These are phyloP conservation scores for Galeruca laticollis DNA, from an alignment of 2,888 invertebrate genomes.

Conservation along the genomic window DNA sequence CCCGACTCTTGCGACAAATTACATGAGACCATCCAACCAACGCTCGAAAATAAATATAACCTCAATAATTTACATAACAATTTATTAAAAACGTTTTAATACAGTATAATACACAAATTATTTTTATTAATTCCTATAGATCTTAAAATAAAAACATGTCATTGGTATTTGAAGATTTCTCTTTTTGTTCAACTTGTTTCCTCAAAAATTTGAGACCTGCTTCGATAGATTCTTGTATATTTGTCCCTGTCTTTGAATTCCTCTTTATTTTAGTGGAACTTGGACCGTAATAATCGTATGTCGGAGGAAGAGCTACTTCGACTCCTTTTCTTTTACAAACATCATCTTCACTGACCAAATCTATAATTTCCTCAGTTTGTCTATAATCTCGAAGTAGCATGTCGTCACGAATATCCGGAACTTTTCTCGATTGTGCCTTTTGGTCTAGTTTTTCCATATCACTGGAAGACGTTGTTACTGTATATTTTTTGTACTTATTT, in stretches of 20 bases:
- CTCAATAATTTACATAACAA: no score
- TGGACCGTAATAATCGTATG: conserved; percentile 75
- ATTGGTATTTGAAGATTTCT: conserved; percentile 38
- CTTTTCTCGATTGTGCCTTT: background rate
- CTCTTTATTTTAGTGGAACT: conserved; percentile 50
- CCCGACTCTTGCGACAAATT: no score
- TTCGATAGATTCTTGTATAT: conserved; percentile 69
- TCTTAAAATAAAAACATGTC: conserved; percentile 40
- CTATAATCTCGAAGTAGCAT: conserved; percentile 11
- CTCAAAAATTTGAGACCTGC: conserved; percentile 70
- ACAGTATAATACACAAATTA: no score
- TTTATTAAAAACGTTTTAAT: no score
- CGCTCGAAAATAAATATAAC: no score
- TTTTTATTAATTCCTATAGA: background rate
- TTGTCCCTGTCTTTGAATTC: conserved; percentile 32
- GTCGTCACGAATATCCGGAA: conserved; percentile 28
- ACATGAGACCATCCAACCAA: no score
- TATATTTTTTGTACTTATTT: background rate
- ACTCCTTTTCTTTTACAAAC: conserved; percentile 60
- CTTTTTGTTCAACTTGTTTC: conserved; percentile 68
- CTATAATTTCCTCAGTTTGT: background rate
- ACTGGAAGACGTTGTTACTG: background rate
- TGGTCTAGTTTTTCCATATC: background rate
- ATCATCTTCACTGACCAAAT: background rate
- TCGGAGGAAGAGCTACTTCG: conserved; percentile 77